Percentiles rank a stretch among this genome's conserved stretches.
These are phyloP conservation scores for Cranoglanis bouderius DNA, from an alignment of 2,113 vertebrate genomes.

Conservation along the genomic window DNA sequence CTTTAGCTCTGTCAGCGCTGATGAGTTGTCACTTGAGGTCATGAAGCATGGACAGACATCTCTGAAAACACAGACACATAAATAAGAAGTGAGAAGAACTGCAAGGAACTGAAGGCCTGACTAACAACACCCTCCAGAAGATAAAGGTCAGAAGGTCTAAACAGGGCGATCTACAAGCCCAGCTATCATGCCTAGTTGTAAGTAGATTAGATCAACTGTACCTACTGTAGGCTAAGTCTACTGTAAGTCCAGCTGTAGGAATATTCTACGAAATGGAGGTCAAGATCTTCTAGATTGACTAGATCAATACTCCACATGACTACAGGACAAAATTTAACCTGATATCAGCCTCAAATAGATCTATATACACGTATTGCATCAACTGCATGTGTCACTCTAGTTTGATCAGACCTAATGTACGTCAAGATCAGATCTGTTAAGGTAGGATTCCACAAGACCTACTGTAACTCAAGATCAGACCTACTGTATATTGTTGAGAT, in stretches of 20 bases:
- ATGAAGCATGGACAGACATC: conserved; percentile 80
- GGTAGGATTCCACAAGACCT: background rate
- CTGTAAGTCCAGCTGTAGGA: background rate
- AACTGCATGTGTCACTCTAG: background rate
- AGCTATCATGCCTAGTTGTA: background rate
- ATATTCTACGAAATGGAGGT: background rate
- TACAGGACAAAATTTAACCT: background rate
- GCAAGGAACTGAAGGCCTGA: background rate
- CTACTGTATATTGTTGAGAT: background rate
- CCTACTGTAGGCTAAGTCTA: background rate
- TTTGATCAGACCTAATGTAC: background rate
- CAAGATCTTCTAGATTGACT: background rate
- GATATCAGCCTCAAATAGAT: background rate
- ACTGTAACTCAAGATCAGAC: background rate
- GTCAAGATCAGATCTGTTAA: background rate
- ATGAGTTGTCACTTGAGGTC: conserved; percentile 69
- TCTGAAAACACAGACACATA: conserved; percentile 64
- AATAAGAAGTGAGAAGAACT: background rate
- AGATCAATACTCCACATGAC: background rate
- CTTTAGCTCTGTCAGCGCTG: conserved; percentile 74
- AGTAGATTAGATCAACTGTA: background rate
- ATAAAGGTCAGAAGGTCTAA: background rate
- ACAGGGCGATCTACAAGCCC: background rate
- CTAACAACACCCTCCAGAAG: background rate
- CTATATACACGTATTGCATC: background rate